Evolutionary conservation across 1,140 invertebrate species (phyloP), one percentile per base, ranked within the genome.

Genomic region (Drosophila sproati): DNA sequence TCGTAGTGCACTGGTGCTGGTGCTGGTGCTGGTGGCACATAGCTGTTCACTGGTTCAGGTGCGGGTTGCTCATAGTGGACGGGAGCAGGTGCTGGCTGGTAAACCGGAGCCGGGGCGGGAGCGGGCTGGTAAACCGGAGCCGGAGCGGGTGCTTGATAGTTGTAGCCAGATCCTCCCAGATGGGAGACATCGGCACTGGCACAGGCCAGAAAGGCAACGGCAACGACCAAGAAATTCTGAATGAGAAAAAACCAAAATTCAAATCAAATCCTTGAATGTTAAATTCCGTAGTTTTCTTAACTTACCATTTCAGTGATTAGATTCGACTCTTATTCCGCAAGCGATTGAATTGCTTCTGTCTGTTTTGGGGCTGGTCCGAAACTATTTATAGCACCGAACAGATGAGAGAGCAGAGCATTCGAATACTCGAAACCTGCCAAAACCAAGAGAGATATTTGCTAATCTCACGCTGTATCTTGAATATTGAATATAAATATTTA

Each of bases 151-250:
- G 87, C 70, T 7, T 75, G 51, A 28, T 87, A 87, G 63, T 91
- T 74, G 51, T 87, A 83, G 5, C 82, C 82, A 64, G 91, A 81
- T 0, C 79, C 68, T 0, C 78, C 69, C 75, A 91, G 7, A 6
- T 91, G 80, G 55, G 88, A 79, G 10, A 91, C 88, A 85, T 91
- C 88, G 34, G 80, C 88, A 61, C 78, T 82, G 56, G 78, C 88
- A 61, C 52, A 79, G n/a, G 83, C 88, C 88, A 91, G 56, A 41
- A 91, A 87, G 83, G 88, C 83, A 62, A 91, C 82, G 56, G 81
- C 73, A 47, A 88, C 66, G 61, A 85, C 47, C 50, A 91, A 48
- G 81, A 91, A 85, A 85, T 88, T 91, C 88, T 91, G 29, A 52
- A 29, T n/a, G 1, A 67, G 8, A 32, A 43, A 32, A 12, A 28